Evolutionary conservation across 2,797 vertebrate genomes (phyloP).

Genomic region (Galagoides demidoff): DNA sequence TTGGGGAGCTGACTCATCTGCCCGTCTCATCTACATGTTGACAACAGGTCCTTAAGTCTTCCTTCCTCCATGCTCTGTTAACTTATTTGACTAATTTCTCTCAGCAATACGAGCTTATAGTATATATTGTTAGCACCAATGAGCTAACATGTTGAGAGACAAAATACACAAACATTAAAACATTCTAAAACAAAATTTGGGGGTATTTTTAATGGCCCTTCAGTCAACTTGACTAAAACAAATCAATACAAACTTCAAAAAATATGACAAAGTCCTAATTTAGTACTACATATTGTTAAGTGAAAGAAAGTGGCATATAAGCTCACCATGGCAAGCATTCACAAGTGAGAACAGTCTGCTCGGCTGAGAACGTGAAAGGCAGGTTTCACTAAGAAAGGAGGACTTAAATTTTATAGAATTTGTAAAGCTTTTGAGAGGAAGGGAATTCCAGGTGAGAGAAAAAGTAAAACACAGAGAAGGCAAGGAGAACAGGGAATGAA

Average conservation of each 20-base stretch:
- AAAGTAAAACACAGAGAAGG: neutral
- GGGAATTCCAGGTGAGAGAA: neutral
- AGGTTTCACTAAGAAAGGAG: neutral
- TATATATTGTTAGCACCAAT: neutral
- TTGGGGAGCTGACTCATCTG: neutral
- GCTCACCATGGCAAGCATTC: neutral
- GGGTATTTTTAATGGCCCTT: neutral
- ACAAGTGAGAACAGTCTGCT: neutral
- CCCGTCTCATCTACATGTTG: neutral
- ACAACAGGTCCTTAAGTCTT: neutral
- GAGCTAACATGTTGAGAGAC: neutral
- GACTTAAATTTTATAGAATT: neutral
- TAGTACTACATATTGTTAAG: neutral
- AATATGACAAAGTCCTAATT: neutral
- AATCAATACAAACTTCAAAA: constrained; percentile 8
- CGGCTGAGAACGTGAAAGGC: neutral
- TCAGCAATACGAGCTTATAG: neutral
- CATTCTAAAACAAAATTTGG: neutral
- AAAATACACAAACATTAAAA: neutral
- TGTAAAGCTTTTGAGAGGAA: neutral
- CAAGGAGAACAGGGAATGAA: neutral
- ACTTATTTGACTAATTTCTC: neutral
- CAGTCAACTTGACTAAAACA: neutral
- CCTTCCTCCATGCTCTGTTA: neutral
- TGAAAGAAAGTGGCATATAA: neutral